phyloP scores from a whole-genome alignment of 2,888 invertebrate species.

The Melangyna quadrimaculata region DNA sequence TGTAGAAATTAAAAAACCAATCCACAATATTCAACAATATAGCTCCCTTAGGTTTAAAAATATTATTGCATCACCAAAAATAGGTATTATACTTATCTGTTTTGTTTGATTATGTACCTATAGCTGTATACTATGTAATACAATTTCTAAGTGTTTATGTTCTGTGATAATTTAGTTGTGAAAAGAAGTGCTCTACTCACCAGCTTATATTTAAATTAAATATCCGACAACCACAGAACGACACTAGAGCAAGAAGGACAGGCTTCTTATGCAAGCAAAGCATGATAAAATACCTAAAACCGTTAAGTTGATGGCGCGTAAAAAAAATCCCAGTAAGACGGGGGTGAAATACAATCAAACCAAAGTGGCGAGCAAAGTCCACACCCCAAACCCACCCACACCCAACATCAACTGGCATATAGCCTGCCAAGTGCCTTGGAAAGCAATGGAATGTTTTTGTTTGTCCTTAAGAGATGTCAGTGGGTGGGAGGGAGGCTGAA shows the following conservation, averaged over 20 bases:
- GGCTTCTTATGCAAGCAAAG: neutral
- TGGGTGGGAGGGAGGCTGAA: neutral
- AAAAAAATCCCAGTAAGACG: constrained; percentile 4
- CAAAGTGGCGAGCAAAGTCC: constrained; percentile 60
- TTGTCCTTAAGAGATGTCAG: neutral
- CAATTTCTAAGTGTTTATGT: neutral
- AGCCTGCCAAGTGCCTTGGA: constrained; percentile 2
- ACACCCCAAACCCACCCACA: neutral
- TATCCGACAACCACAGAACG: neutral
- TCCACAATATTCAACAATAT: too few relatives aligned
- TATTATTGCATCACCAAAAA: too few relatives aligned
- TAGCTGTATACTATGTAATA: neutral
- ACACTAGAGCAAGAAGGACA: neutral
- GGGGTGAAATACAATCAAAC: constrained; percentile 46
- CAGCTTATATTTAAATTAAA: neutral
- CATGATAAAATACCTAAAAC: constrained; percentile 23
- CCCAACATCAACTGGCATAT: neutral
- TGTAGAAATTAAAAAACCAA: too few relatives aligned
- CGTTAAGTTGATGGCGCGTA: constrained; percentile 32
- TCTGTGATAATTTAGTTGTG: constrained; percentile 7
- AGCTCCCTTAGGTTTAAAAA: too few relatives aligned
- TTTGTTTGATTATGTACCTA: neutral
- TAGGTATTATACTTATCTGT: neutral
- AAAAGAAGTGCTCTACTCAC: neutral
- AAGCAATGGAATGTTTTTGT: constrained; percentile 43